phyloP scores from a whole-genome alignment of 2,797 vertebrate species.

The Gadopsis bispinosus region DNA sequence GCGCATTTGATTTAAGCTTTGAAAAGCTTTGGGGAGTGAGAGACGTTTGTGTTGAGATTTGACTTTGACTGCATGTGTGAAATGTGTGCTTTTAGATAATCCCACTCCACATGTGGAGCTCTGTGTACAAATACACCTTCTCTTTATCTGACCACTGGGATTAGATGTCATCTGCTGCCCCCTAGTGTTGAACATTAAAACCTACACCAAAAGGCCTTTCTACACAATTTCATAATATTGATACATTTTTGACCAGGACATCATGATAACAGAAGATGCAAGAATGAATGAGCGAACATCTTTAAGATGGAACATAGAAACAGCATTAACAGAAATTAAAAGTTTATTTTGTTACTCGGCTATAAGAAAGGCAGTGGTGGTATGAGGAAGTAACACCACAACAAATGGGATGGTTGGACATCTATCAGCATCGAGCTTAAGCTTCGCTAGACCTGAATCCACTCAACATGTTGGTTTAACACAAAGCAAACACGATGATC shows the following conservation, averaged over 20 bases:
- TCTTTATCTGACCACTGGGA: background rate
- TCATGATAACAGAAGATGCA: background rate
- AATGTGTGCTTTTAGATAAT: background rate
- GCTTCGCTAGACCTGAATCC: background rate
- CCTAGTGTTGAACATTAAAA: constrained; percentile 16
- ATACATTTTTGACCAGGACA: background rate
- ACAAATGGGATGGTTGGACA: constrained; percentile 3
- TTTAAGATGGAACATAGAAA: background rate
- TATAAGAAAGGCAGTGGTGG: constrained; percentile 25
- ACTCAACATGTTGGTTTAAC: background rate
- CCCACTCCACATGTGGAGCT: background rate
- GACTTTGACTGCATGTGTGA: background rate
- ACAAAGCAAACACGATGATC: background rate
- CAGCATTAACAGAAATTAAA: background rate
- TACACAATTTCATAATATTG: background rate
- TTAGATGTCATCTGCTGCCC: constrained; percentile 54
- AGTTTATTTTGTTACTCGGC: constrained; percentile 19
- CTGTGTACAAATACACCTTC: background rate
- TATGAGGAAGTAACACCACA: constrained; percentile 14
- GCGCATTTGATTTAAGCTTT: background rate
- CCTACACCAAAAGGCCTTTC: background rate
- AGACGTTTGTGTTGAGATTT: background rate
- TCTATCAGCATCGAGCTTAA: background rate
- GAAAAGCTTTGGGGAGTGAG: background rate
- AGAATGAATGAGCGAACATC: background rate